A percentile compares a stretch with the other conserved stretches of the same genome.
Conservation (phyloP, 2,888 invertebrate species). For the Marasmarcha lunaedactyla region DNA sequence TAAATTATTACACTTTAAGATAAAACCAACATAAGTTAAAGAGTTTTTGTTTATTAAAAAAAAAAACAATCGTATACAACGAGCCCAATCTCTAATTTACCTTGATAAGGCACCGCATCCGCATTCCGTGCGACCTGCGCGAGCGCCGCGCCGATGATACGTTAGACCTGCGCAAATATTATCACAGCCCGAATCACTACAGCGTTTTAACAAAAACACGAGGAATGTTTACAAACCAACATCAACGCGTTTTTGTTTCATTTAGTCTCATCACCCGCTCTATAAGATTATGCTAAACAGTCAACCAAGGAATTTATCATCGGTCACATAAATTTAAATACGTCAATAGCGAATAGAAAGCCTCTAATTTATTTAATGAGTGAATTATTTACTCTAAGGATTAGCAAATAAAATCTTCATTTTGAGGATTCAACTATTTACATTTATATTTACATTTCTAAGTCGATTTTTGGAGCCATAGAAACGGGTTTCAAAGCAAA, state of each 20-base stretch:
- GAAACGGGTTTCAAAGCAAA: conserved; percentile 54
- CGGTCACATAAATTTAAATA: conserved; percentile 2
- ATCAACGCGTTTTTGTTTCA: not conserved
- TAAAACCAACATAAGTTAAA: not conserved
- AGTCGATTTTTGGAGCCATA: conserved; percentile 28
- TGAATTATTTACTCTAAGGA: not conserved
- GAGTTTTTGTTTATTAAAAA: not conserved
- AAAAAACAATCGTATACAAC: not conserved
- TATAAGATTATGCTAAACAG: not conserved
- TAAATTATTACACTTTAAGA: no score
- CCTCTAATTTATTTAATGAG: not conserved
- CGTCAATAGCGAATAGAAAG: not conserved
- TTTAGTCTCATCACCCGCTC: not conserved
- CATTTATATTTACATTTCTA: conserved; percentile 18
- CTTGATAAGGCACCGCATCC: conserved; percentile 8
- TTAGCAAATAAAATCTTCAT: conserved; percentile 8
- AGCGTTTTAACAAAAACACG: not conserved
- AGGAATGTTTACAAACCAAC: not conserved
- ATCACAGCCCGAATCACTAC: conserved; percentile 29
- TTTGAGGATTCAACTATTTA: conserved; percentile 27
- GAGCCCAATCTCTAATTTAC: not conserved
- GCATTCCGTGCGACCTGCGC: not conserved
- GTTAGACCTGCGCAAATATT: conserved; percentile 48
- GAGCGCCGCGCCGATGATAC: not conserved
- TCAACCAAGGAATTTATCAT: conserved; percentile 8